Percentiles rank a stretch among this genome's conserved stretches.
phyloP scores from a whole-genome alignment of 2,888 invertebrate species.

The Hecatera dysodea region DNA sequence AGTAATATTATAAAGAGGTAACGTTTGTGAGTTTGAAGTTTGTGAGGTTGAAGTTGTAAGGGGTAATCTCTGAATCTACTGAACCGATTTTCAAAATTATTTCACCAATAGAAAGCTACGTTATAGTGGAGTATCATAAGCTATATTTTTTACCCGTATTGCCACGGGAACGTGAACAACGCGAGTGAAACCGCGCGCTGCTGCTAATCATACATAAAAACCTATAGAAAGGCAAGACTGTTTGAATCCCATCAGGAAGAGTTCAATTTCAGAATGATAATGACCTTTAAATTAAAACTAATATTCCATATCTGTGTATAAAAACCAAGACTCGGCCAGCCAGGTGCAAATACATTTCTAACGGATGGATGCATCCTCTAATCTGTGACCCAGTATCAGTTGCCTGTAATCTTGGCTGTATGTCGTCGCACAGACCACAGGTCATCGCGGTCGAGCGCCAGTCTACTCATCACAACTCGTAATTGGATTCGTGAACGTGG shows the following conservation, averaged over 20 bases:
- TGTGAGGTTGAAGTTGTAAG: too few relatives aligned
- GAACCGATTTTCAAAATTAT: too few relatives aligned
- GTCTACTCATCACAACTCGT: slow-evolving; percentile 54
- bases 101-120: too few relatives aligned
- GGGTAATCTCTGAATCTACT: too few relatives aligned
- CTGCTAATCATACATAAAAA: too few relatives aligned
- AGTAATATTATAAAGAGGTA: too few relatives aligned
- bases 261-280: background rate
- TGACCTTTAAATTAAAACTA: background rate
- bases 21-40: too few relatives aligned
- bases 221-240: background rate
- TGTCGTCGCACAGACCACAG: slow-evolving; percentile 32
- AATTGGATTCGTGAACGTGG: slow-evolving; percentile 64
- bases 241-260: background rate
- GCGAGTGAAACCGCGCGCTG: too few relatives aligned
- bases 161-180: too few relatives aligned
- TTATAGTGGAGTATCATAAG: too few relatives aligned
- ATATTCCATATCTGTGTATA: background rate
- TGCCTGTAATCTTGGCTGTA: slow-evolving; percentile 26
- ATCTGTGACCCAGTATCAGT: slow-evolving; percentile 8
- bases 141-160: too few relatives aligned
- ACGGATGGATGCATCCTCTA: background rate
- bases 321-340: background rate
- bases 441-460: slow-evolving; percentile 50
- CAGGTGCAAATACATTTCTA: slow-evolving; percentile 3